Evolutionary conservation across 2,888 invertebrate genomes (phyloP), one percentile per base, ranked within the genome.

Genomic region (Drosophila mayaguana): DNA sequence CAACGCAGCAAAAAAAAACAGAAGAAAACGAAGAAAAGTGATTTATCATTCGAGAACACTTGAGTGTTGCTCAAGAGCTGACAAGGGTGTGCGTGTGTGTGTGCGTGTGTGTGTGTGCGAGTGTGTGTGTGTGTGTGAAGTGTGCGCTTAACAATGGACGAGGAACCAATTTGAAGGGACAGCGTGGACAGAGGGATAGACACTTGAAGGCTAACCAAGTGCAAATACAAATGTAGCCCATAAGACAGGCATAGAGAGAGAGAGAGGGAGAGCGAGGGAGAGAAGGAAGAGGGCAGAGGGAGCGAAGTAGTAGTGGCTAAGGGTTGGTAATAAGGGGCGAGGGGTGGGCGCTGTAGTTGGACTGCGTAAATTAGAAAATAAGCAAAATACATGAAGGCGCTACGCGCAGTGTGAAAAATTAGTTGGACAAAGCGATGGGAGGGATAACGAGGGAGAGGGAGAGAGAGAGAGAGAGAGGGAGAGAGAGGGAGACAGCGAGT

Each of bases 31-130:
- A 25, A n/a, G n/a, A 70, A 87, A 82, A 82, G 66, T 81, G 82
- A 82, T 88, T 89, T 84, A 79, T 87, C 80, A 87, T 89, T 66
- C 65, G 65, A 75, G 70, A 71, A 62, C 81, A 78, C 88, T 85
- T 72, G 70, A 88, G 51, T 55, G 28, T 62, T 54, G 71, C 77
- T 66, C 70, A 68, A 71, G 77, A 63, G 54, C 60, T 80, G 83
- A 80, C 80, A 83, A 80, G 77, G 68, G 55, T 43, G 32, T 54
- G 54, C 25, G 43, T 43, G 12, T 51, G 20, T 34, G 28, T 32
- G 11, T 32, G 32, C 7, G 32, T 25, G 25, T 25, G 20, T 50
- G 34, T 22, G 51, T 53, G 51, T 36, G 51, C 9, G 51, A 8
- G 50, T 14, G 34, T 51, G 51, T 36, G 53, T 28, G 54, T 40